A percentile compares a stretch with the other conserved stretches of the same genome.
Evolutionary conservation across 2,797 vertebrate species (phyloP).

Genomic region (Salmo trutta): DNA sequence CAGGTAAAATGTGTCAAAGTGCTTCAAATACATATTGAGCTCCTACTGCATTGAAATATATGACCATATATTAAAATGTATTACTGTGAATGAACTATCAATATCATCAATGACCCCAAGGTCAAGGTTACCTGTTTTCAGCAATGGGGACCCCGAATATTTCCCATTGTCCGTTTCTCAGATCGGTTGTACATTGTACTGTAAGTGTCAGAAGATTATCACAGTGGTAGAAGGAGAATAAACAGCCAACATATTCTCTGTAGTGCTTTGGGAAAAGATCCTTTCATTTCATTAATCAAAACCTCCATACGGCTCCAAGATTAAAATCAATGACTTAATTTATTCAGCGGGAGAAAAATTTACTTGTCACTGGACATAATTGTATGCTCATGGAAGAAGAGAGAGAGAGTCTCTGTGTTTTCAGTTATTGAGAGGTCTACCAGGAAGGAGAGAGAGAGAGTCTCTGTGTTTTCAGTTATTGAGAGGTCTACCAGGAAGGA

Average conservation of each 20-base stretch:
- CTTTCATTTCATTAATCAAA: slow-evolving; percentile 50
- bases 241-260: slow-evolving; percentile 18
- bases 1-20: not conserved
- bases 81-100: not conserved
- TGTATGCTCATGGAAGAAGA: slow-evolving; percentile 64
- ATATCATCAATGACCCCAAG: not conserved
- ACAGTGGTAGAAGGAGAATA: not conserved
- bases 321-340: slow-evolving; percentile 56
- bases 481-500: too few species aligned
- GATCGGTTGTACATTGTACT: not conserved
- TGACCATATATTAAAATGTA: not conserved
- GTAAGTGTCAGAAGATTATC: not conserved
- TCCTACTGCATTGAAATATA: not conserved
- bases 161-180: not conserved
- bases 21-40: not conserved
- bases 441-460: too few species aligned
- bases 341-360: slow-evolving; percentile 64
- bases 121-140: not conserved
- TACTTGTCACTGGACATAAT: slow-evolving; percentile 64
- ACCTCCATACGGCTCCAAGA: slow-evolving; percentile 45
- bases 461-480: too few species aligned
- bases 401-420: slow-evolving; percentile 41
- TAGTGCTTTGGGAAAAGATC: slow-evolving; percentile 30
- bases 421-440: too few species aligned
- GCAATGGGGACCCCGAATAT: not conserved